These are phyloP conservation scores for Capra hircus DNA, from an alignment of 2,113 vertebrate genomes.

Conservation along the genomic window DNA sequence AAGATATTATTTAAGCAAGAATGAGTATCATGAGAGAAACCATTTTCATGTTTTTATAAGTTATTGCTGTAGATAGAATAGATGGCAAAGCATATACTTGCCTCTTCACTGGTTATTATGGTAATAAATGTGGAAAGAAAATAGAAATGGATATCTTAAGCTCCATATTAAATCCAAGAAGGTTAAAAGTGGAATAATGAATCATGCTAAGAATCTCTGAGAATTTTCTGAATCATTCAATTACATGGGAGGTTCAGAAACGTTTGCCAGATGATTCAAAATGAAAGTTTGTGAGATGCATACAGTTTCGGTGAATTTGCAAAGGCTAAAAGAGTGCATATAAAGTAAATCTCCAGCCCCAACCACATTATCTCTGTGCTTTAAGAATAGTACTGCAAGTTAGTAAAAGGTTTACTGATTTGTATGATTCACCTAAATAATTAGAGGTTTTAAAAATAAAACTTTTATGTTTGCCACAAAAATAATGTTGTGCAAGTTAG, in stretches of 20 bases:
- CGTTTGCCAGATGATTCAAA: background rate
- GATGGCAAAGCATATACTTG: background rate
- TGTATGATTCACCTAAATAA: background rate
- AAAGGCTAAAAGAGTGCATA: background rate
- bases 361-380: background rate
- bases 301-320: background rate
- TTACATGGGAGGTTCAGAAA: background rate
- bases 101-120: background rate
- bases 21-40: background rate
- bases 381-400: background rate
- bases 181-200: constrained; percentile 7
- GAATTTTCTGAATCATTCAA: constrained; percentile 32
- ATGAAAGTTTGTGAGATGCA: background rate
- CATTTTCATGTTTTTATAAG: background rate
- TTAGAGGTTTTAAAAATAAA: background rate
- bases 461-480: background rate
- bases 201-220: background rate
- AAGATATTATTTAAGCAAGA: background rate
- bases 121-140: background rate
- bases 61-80: background rate
- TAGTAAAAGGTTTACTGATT: background rate
- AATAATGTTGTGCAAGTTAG: background rate
- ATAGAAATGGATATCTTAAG: background rate
- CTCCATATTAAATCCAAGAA: background rate
- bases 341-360: background rate